Evolutionary conservation across 2,888 invertebrate genomes (phyloP).

Genomic region (Napeogenes sylphis): DNA sequence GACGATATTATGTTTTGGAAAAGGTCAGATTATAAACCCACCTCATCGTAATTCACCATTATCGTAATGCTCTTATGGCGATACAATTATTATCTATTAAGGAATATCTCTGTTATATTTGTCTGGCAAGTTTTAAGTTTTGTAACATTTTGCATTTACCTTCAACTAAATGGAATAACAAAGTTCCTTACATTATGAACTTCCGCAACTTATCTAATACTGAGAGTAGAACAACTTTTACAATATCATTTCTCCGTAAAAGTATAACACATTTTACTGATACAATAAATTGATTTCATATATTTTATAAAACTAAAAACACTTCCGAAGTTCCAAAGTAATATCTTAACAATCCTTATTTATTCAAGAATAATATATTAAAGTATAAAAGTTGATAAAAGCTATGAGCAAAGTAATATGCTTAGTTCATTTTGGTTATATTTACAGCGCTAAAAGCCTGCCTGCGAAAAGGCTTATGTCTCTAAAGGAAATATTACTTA

Average conservation of each 20-base stretch:
- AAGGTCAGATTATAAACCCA: background rate
- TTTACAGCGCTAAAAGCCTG: conserved; percentile 42
- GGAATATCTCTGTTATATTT: background rate
- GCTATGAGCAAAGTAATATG: background rate
- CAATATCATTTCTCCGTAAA: conserved; percentile 2
- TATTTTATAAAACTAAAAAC: background rate
- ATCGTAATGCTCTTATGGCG: no score
- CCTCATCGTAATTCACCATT: no score
- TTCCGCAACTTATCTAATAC: conserved; percentile 5
- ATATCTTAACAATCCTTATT: background rate
- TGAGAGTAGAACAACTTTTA: conserved; percentile 3
- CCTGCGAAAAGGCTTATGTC: conserved; percentile 39
- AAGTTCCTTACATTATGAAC: conserved; percentile 5
- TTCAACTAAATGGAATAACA: conserved; percentile 3
- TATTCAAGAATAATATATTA: background rate
- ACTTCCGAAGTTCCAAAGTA: background rate
- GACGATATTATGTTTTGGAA: background rate
- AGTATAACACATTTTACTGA: background rate
- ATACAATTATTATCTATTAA: background rate
- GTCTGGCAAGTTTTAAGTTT: background rate
- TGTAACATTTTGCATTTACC: conserved; percentile 5
- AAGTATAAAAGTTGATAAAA: conserved; percentile 2
- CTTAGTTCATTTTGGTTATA: conserved; percentile 12
- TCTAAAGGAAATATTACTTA: conserved; percentile 15
- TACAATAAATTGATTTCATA: background rate